Base-by-base conservation (phyloP, 2,797 vertebrate species). In the Paratrypauchen microcephalus region DNA sequence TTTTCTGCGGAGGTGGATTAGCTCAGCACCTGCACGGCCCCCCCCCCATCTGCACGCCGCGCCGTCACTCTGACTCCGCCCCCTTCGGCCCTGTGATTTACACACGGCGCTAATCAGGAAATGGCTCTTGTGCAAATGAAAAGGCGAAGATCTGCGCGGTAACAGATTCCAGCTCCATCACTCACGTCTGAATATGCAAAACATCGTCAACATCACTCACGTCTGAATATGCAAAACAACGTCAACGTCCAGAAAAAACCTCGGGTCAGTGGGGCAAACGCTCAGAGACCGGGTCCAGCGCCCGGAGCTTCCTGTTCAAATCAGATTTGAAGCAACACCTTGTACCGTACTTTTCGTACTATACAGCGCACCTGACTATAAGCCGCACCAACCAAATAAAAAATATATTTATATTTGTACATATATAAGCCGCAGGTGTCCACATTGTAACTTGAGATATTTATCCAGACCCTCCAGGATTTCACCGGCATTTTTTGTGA, bases 1-100 rank as follows among this genome's bases (percentile, higher is more conserved):
- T 76, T 89, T 91, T 96, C 95, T 95, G 96, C 96, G 97, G 96
- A 94, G 94, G 93, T 91, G 93, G 95, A 98, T 97, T 95, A 96
- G 86, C 78, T 74, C 75, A 79, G 83, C 90, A 92, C 90, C 92
- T 92, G 90, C 84, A 88, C 79, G 72, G 87, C 90, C 83, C 79
- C 80, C 36, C 12, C 60, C 8, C n/a, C 60, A 39, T 6, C 59
- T 2, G 32, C 59, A 83, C 85, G 80, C 81, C 80, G 80, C 82
- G 78, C 89, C 71, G 72, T 74, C 81, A 83, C 88, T 89, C 88
- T 86, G 87, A 88, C 84, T 91, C 83, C 81, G 76, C 80, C 77
- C 79, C 75, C 82, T 72, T 50, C 16, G 55, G 76, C 70, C 76
- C 65, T 74, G 85, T 92, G 92, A 94, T 93, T 93, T 93, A 94